Evolutionary conservation across 1,140 invertebrate species (phyloP).

Genomic region (Steinernema feltiae): DNA sequence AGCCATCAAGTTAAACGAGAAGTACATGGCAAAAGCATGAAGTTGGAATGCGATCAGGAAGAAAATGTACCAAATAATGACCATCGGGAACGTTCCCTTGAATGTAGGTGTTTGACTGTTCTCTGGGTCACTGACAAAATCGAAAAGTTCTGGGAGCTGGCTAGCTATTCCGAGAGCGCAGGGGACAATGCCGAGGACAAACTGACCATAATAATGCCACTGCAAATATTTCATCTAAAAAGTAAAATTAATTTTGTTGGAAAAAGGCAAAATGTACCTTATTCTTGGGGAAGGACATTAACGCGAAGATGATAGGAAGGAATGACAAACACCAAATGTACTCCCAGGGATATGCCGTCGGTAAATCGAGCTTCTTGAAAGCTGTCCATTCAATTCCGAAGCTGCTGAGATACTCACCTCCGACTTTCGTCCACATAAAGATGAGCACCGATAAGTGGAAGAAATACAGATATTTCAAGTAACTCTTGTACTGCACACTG

Average conservation of each 20-base stretch:
- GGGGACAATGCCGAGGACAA: slow-evolving; percentile 72
- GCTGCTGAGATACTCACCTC: slow-evolving; percentile 80
- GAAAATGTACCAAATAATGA: slow-evolving; percentile 86
- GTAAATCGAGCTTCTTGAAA: slow-evolving; percentile 83
- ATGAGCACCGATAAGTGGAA: slow-evolving; percentile 66
- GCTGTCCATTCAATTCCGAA: slow-evolving; percentile 72
- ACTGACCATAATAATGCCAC: slow-evolving; percentile 75
- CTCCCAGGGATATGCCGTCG: slow-evolving; percentile 83
- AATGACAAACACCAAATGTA: slow-evolving; percentile 83
- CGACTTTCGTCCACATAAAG: slow-evolving; percentile 80
- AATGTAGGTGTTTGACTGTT: slow-evolving; percentile 50
- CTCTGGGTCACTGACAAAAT: slow-evolving; percentile 31
- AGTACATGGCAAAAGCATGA: slow-evolving; percentile 80
- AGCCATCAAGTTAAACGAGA: slow-evolving; percentile 75
- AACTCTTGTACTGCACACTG: slow-evolving; percentile 34
- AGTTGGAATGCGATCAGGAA: slow-evolving; percentile 79
- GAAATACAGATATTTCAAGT: slow-evolving; percentile 39
- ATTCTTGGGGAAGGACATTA: slow-evolving; percentile 78
- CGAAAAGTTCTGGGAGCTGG: slow-evolving; percentile 32
- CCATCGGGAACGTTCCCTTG: slow-evolving; percentile 72
- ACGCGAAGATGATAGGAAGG: slow-evolving; percentile 75
- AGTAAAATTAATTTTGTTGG: background rate
- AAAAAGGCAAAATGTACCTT: slow-evolving; percentile 60
- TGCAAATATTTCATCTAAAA: slow-evolving; percentile 65
- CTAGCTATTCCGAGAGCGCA: slow-evolving; percentile 61